phyloP scores from a whole-genome alignment of 2,113 vertebrate genomes.

The Paradisaea rubra region DNA sequence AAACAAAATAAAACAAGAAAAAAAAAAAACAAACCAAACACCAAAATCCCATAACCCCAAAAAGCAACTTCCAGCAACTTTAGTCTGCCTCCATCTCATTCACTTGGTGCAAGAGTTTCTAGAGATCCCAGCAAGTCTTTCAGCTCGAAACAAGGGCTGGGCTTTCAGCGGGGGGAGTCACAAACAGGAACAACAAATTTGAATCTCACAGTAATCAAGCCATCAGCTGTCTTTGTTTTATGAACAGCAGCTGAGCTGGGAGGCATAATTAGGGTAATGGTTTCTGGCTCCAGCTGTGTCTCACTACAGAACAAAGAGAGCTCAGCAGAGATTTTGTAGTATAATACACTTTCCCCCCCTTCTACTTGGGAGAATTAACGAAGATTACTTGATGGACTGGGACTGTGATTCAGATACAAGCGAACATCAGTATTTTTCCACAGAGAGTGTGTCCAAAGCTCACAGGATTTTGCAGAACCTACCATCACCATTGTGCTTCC shows the following conservation, averaged over 20 bases:
- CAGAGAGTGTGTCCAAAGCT: background rate
- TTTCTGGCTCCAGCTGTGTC: conserved; percentile 42
- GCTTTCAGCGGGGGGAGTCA: background rate
- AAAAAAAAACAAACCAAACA: background rate
- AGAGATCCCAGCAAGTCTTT: background rate
- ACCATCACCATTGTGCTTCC: background rate
- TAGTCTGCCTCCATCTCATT: background rate
- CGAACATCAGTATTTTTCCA: background rate
- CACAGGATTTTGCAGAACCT: background rate
- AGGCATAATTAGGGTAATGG: conserved; percentile 50
- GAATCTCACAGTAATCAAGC: conserved; percentile 34
- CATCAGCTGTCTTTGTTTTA: conserved; percentile 50
- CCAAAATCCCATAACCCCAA: background rate
- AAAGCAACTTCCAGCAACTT: background rate
- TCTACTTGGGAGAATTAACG: background rate
- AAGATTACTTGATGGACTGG: background rate
- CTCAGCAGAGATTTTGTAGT: conserved; percentile 9
- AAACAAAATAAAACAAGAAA: background rate
- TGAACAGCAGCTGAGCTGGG: conserved; percentile 24
- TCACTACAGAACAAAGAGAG: conserved; percentile 46
- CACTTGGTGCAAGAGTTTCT: background rate
- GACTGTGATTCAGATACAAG: background rate
- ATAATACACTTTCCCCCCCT: background rate
- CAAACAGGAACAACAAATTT: conserved; percentile 9
- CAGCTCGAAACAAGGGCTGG: background rate